Evolutionary conservation across 30 jellyfish, hydroid and myxozoan genomes (phyloP).

Genomic region (Calvadosia cruxmelitensis): DNA sequence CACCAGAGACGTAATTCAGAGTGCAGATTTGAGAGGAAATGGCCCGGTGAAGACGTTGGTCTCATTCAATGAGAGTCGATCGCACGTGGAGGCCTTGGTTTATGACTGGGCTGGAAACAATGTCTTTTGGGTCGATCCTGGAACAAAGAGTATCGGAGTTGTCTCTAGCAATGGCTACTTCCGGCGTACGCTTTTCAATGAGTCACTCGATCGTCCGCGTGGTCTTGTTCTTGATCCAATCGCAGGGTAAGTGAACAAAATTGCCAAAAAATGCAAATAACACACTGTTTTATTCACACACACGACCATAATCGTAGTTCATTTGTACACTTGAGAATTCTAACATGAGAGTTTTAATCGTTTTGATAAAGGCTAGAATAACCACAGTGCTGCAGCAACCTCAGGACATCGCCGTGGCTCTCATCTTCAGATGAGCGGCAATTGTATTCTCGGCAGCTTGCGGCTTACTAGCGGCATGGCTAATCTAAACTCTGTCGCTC

Average conservation of each 20-base stretch:
- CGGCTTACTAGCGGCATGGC: no score
- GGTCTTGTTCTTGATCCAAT: conserved; percentile 69
- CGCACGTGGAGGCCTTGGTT: conserved; percentile 77
- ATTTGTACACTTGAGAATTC: no score
- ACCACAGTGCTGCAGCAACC: no score
- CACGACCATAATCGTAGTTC: no score
- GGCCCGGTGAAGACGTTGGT: conserved; percentile 40
- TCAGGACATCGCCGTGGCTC: no score
- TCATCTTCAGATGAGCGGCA: no score
- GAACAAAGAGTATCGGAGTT: conserved; percentile 67
- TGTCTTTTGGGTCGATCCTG: conserved; percentile 62
- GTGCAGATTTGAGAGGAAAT: conserved; percentile 27
- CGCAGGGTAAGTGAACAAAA: conserved; percentile 72
- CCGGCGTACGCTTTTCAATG: conserved; percentile 18
- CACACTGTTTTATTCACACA: no score
- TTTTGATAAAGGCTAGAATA: no score
- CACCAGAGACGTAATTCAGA: conserved; percentile 39
- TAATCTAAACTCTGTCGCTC: no score
- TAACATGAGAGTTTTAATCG: no score
- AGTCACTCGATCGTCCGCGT: conserved; percentile 55
- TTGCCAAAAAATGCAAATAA: no score
- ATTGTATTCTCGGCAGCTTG: no score
- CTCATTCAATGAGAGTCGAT: conserved; percentile 36
- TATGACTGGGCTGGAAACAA: conserved; percentile 78
- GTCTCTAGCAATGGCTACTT: conserved; percentile 6